phyloP scores from a whole-genome alignment of 2,797 vertebrate genomes.

The Poeciliopsis turneri region DNA sequence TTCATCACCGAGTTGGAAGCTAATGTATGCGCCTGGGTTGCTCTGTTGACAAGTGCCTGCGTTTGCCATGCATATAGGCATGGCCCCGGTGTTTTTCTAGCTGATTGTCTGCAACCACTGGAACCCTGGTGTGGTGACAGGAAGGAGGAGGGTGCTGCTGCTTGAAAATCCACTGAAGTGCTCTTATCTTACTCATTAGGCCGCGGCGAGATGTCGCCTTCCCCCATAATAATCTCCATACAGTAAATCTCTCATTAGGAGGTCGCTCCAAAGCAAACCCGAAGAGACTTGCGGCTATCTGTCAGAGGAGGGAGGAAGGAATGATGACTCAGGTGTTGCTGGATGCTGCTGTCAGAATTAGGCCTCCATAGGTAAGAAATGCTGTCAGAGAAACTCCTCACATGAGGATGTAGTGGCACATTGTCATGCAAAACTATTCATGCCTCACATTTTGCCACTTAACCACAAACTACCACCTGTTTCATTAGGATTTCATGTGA shows the following conservation, averaged over 20 bases:
- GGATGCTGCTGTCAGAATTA: conserved; percentile 34
- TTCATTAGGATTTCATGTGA: not conserved
- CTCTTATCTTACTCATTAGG: conserved; percentile 78
- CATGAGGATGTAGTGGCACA: not conserved
- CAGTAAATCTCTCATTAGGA: conserved; percentile 75
- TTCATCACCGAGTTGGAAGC: conserved; percentile 11
- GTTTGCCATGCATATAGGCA: conserved; percentile 17
- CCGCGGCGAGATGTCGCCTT: conserved; percentile 57
- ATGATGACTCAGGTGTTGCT: conserved; percentile 37
- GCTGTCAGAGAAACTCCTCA: not conserved
- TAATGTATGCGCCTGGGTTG: not conserved
- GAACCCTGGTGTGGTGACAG: conserved; percentile 45
- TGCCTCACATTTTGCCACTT: not conserved
- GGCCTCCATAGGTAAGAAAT: not conserved
- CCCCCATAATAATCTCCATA: conserved; percentile 73
- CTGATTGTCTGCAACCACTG: conserved; percentile 59
- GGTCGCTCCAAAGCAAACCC: conserved; percentile 56
- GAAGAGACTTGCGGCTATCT: conserved; percentile 46
- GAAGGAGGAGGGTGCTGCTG: conserved; percentile 38
- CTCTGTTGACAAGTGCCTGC: conserved; percentile 15
- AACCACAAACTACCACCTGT: not conserved
- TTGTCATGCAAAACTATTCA: not conserved
- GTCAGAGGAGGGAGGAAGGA: conserved; percentile 19
- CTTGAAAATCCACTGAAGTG: conserved; percentile 60
- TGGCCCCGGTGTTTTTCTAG: conserved; percentile 50